Evolutionary conservation across 2,888 invertebrate genomes (phyloP).

Genomic region (Drosophila lacicola): DNA sequence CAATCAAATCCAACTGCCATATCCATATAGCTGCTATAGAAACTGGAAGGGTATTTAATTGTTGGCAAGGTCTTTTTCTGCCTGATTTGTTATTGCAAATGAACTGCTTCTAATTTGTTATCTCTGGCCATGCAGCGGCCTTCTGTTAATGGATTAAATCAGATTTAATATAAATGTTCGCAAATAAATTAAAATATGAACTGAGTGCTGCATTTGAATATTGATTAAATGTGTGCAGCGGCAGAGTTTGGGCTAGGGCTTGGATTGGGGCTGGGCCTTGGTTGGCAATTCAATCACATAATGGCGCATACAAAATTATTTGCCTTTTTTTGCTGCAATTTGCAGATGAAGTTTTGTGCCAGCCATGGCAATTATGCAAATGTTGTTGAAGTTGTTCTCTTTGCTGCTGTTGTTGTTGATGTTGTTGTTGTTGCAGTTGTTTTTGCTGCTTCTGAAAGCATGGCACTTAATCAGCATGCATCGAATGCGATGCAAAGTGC

Average conservation of each 20-base stretch:
- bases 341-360: conserved; percentile 17
- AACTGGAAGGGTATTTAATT: too few species aligned
- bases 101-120: background rate
- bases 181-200: conserved; percentile 5
- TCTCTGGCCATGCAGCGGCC: too few species aligned
- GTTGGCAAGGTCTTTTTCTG: too few species aligned
- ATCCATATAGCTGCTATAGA: too few species aligned
- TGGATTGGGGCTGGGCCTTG: background rate
- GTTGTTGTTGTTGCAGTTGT: conserved; percentile 25
- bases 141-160: conserved; percentile 11
- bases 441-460: conserved; percentile 52
- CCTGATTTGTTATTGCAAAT: too few species aligned
- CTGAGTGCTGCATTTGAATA: conserved; percentile 2
- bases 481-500: conserved; percentile 43
- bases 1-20: too few species aligned
- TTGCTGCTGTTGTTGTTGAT: conserved; percentile 12
- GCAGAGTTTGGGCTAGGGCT: too few species aligned
- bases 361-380: conserved; percentile 66
- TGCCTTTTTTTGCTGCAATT: conserved; percentile 5
- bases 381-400: conserved; percentile 36
- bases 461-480: conserved; percentile 72
- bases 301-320: conserved; percentile 16
- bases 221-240: conserved; percentile 10
- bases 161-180: background rate
- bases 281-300: conserved; percentile 24